Percentiles rank a stretch among this genome's conserved stretches.
Evolutionary conservation across 1,140 invertebrate species (phyloP).

Genomic region (Brachionus paranguensis): DNA sequence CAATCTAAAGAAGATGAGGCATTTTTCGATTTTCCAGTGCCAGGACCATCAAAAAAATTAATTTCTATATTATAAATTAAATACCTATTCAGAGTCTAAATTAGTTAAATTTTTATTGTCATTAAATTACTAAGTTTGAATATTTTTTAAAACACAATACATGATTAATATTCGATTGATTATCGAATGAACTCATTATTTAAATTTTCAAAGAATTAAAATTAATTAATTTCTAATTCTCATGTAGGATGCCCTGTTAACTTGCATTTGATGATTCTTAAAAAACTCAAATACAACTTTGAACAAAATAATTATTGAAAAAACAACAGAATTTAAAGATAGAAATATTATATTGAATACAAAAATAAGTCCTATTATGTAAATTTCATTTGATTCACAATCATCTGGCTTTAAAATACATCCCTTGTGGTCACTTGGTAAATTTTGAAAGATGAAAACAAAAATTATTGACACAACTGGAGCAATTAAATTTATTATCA

Average conservation of each 20-base stretch:
- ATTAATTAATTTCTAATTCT: neutral
- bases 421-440: neutral
- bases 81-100: too few species aligned
- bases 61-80: too few species aligned
- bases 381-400: neutral
- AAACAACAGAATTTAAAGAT: neutral
- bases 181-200: too few species aligned
- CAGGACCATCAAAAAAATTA: too few species aligned
- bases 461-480: neutral
- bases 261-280: neutral
- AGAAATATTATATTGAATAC: neutral
- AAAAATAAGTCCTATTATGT: neutral
- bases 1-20: too few species aligned
- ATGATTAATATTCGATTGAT: too few species aligned
- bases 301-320: neutral
- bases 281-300: neutral
- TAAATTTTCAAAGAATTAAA: neutral
- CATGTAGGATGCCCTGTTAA: too few species aligned
- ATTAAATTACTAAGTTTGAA: too few species aligned
- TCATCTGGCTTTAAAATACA: neutral
- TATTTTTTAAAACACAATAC: too few species aligned
- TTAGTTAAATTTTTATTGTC: too few species aligned
- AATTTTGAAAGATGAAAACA: neutral
- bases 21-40: too few species aligned
- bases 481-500: neutral